Evolutionary conservation across 2,888 invertebrate species (phyloP), one percentile per base, ranked within the genome.

Genomic region (Trachelus tabidus): DNA sequence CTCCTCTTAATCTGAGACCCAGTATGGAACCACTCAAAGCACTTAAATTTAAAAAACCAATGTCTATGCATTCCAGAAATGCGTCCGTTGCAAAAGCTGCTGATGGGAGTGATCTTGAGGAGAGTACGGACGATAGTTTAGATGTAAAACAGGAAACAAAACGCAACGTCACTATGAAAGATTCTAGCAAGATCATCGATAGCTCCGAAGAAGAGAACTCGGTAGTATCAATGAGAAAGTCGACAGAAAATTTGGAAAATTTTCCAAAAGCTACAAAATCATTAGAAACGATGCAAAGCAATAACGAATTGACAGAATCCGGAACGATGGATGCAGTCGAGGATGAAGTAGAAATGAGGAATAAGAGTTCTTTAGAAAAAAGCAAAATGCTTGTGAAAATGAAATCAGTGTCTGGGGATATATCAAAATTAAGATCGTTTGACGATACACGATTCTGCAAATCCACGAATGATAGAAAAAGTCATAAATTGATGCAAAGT

Each of bases 11-110:
- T 75, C 83, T 89, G 34, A 81, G 83, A 12, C 89, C 87, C 0
- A 91, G 87, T 78, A 82, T 91, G 30, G 90, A 90, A n/a, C 90
- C 89, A 2, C 78, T 91, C 1, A 86, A 85, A 78, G 88, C 89
- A 6, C 75, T 91, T 35, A 88, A 80, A 77, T 82, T 80, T 35
- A 80, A 77, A 71, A 84, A 84, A 83, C 78, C 78, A 37, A 75
- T 78, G 1, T 76, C 78, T 31, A 75, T 78, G 78, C 68, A 78
- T 31, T 75, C 75, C 4, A 71, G 78, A 33, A 35, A 68, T n/a
- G 56, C 31, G 11, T 78, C 78, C 12, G 68, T 73, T 33, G 33
- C 68, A 1, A 76, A 79, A 68, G n/a, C 77, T 11, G 69, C 56
- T 9, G 76, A 76, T 30, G 71, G 34, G 15, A 73, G 73, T 31